phyloP scores from a whole-genome alignment of 2,113 vertebrate species.

The Passer montanus region DNA sequence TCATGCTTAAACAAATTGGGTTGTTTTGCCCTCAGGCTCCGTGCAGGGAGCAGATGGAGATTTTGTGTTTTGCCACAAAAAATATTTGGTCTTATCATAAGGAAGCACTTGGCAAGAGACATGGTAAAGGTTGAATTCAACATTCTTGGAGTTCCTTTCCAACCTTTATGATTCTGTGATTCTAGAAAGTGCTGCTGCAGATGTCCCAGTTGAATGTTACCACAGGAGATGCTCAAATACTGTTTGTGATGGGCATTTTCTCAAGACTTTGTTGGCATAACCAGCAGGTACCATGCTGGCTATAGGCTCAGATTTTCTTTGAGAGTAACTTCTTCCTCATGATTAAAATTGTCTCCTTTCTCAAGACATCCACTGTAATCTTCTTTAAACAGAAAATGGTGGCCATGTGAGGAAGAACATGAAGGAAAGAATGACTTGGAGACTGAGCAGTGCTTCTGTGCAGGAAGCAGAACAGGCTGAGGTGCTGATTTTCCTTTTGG shows the following conservation, averaged over 20 bases:
- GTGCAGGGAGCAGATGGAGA: not conserved
- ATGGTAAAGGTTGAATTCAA: not conserved
- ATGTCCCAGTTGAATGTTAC: not conserved
- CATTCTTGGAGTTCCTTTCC: not conserved
- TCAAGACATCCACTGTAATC: not conserved
- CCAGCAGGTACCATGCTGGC: not conserved
- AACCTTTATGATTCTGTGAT: not conserved
- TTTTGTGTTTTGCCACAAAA: not conserved
- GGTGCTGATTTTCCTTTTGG: not conserved
- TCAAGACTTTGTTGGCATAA: not conserved
- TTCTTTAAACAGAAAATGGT: not conserved
- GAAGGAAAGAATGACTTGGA: not conserved
- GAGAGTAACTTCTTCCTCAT: not conserved
- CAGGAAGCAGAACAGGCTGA: not conserved
- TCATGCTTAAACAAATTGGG: not conserved
- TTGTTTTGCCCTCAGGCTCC: not conserved
- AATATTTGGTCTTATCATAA: not conserved
- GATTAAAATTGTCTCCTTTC: not conserved
- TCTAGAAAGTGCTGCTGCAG: not conserved
- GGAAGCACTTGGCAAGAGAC: not conserved
- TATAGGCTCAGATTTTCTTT: not conserved
- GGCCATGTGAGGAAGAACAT: not conserved
- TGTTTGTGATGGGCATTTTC: not conserved
- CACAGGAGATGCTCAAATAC: not conserved
- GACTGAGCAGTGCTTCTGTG: not conserved